A percentile compares a stretch with the other conserved stretches of the same genome.
Evolutionary conservation across 2,888 invertebrate genomes (phyloP).

Genomic region (Geophilus truncorum): DNA sequence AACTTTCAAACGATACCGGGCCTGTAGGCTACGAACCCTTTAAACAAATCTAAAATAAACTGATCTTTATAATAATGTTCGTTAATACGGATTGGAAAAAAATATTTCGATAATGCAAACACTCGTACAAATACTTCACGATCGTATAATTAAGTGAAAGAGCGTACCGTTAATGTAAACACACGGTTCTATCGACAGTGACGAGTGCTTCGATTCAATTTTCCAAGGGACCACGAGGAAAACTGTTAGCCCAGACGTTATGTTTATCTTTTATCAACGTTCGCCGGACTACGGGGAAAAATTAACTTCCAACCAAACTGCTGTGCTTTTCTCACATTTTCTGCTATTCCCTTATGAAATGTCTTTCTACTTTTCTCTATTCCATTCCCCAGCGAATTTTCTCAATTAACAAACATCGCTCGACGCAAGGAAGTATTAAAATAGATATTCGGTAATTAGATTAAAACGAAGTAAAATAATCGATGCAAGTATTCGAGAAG

Average conservation of each 20-base stretch:
- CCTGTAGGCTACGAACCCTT: neutral
- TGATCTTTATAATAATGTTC: neutral
- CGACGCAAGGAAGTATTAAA: neutral
- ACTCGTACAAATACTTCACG: neutral
- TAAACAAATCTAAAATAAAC: neutral
- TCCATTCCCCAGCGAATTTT: neutral
- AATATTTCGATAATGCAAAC: neutral
- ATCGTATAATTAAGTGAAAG: neutral
- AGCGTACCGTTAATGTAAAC: neutral
- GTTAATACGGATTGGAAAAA: neutral
- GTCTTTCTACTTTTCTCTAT: neutral
- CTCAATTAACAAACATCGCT: neutral
- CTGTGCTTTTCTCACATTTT: neutral
- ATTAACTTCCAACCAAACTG: neutral
- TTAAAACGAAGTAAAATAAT: too few relatives aligned
- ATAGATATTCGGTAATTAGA: too few relatives aligned
- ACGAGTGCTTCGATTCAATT: neutral
- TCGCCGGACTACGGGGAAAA: neutral
- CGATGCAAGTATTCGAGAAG: too few relatives aligned
- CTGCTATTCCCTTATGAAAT: neutral
- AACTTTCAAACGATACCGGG: neutral
- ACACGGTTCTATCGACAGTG: neutral
- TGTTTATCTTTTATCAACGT: constrained; percentile 19
- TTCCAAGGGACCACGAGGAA: neutral
- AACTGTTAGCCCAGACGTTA: neutral